phyloP scores from a whole-genome alignment of 2,888 invertebrate genomes.

The Xiphydria camelus region DNA sequence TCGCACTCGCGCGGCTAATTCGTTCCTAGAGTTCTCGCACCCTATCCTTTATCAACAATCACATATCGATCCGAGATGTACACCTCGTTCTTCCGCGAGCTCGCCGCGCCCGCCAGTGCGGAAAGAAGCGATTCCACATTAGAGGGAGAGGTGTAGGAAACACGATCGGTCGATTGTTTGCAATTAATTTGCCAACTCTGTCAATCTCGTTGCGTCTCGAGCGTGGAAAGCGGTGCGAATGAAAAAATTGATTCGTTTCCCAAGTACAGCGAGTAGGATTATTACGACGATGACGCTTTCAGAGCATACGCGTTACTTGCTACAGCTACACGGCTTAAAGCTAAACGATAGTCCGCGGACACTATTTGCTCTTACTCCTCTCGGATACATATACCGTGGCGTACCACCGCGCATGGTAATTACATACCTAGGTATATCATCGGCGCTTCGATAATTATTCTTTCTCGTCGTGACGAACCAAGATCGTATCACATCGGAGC shows the following conservation, averaged over 20 bases:
- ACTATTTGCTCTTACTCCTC: slow-evolving; percentile 9
- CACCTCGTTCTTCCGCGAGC: background rate
- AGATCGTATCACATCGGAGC: slow-evolving; percentile 10
- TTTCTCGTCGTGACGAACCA: background rate
- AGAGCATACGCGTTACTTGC: slow-evolving; percentile 29
- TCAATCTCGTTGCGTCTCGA: slow-evolving; percentile 3
- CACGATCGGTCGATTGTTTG: background rate
- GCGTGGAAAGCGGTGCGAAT: slow-evolving; percentile 16
- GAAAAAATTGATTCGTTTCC: slow-evolving; percentile 1
- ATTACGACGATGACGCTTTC: slow-evolving; percentile 12
- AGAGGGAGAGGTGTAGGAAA: no score
- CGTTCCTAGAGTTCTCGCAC: background rate
- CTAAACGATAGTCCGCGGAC: slow-evolving; percentile 32
- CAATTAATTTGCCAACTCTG: background rate
- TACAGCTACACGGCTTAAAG: slow-evolving; percentile 39
- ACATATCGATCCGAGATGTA: background rate
- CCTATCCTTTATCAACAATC: slow-evolving; percentile 3
- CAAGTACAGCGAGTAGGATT: background rate
- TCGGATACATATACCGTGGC: background rate
- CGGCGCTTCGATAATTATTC: background rate
- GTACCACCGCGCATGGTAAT: background rate
- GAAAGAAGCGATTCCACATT: no score
- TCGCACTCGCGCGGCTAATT: slow-evolving; percentile 2
- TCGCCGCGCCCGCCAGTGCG: background rate
- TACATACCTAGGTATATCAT: background rate